A percentile compares a stretch with the other conserved stretches of the same genome.
phyloP scores from a whole-genome alignment of 2,888 invertebrate genomes.

The Campoplex capitator region DNA sequence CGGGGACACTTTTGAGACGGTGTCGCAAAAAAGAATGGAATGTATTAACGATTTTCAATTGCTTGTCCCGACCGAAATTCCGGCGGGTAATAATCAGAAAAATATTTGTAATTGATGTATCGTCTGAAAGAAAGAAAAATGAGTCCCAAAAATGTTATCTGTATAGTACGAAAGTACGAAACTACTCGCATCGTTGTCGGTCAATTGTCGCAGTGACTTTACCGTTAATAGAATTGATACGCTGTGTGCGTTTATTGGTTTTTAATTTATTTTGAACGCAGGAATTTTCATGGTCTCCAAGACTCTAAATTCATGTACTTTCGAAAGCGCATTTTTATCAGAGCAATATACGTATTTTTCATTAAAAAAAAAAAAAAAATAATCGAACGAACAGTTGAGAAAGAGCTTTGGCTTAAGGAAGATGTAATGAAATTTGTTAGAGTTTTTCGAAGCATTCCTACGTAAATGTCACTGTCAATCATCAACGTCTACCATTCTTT shows the following conservation, averaged over 20 bases:
- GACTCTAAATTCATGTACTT: conserved; percentile 19
- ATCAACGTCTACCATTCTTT: conserved; percentile 24
- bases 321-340: conserved; percentile 42
- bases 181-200: conserved; percentile 15
- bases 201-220: conserved; percentile 34
- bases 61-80: conserved; percentile 10
- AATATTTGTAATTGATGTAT: conserved; percentile 49
- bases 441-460: conserved; percentile 23
- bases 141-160: conserved; percentile 35
- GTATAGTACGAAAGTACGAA: conserved; percentile 34
- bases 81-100: conserved; percentile 23
- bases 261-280: background rate
- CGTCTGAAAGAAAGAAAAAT: conserved; percentile 31
- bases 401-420: background rate
- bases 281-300: conserved; percentile 17
- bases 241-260: background rate
- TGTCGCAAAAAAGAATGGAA: conserved; percentile 13
- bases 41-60: conserved; percentile 4
- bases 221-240: background rate
- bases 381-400: background rate
- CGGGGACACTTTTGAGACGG: conserved; percentile 11
- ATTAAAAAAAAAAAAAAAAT: conserved; percentile 11
- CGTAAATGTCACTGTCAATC: conserved; percentile 20
- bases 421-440: background rate
- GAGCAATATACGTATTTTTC: conserved; percentile 64